Conservation (phyloP, 2,888 invertebrate genomes). For the Itoplectis maculator region DNA sequence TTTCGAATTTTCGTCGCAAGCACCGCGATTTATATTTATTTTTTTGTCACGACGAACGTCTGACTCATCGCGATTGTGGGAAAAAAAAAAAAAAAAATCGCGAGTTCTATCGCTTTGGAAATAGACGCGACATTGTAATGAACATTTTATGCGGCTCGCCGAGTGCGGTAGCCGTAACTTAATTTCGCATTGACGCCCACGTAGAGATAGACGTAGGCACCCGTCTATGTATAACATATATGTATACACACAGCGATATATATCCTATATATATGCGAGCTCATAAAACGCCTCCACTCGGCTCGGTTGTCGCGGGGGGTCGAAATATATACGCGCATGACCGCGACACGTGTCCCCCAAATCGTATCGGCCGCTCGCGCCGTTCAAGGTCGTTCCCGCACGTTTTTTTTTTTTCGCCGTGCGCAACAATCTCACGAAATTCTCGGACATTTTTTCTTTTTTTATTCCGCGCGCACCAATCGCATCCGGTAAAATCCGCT, state of each 20-base stretch:
- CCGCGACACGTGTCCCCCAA: not conserved
- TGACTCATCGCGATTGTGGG: too few species aligned
- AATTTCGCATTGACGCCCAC: constrained; percentile 14
- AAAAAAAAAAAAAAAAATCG: too few species aligned
- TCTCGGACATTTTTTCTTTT: too few species aligned
- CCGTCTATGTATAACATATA: too few species aligned
- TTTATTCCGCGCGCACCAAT: not conserved
- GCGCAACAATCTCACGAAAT: too few species aligned
- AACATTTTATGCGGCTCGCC: not conserved
- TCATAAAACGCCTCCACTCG: constrained; percentile 7
- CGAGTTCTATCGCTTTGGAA: not conserved
- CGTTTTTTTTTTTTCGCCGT: too few species aligned
- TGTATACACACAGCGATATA: too few species aligned
- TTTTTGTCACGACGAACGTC: too few species aligned
- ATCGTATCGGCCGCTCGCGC: too few species aligned
- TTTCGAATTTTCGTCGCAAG: too few species aligned
- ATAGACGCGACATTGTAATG: not conserved
- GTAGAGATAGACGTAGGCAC: not conserved
- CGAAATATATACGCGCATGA: not conserved
- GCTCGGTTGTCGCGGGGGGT: not conserved
- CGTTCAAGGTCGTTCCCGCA: not conserved
- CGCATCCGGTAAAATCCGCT: not conserved
- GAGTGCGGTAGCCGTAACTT: not conserved
- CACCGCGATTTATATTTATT: too few species aligned
- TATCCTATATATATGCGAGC: not conserved